Conservation (phyloP, 2,888 invertebrate genomes). For the Clostera curtula region DNA sequence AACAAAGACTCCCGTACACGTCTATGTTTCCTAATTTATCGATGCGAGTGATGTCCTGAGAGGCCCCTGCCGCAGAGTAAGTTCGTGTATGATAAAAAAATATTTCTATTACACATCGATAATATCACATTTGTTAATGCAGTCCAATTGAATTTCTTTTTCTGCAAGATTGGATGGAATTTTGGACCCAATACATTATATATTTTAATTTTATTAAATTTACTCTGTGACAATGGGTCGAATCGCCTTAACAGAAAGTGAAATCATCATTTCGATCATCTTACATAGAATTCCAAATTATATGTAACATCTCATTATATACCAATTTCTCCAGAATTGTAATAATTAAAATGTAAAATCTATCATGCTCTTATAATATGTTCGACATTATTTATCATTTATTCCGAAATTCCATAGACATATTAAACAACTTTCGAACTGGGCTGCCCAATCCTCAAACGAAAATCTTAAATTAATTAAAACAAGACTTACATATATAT, state of each 20-base stretch:
- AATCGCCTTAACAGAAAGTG: conserved; percentile 39
- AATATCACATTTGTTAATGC: conserved; percentile 56
- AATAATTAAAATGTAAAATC: conserved; percentile 40
- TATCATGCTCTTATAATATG: conserved; percentile 53
- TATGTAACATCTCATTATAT: conserved; percentile 57
- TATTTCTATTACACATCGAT: conserved; percentile 49
- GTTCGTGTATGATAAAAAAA: conserved; percentile 49
- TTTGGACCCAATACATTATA: conserved; percentile 68
- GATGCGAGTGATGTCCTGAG: conserved; percentile 35
- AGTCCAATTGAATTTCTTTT: conserved; percentile 57
- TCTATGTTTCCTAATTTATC: conserved; percentile 53
- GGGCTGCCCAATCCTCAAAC: conserved; percentile 37
- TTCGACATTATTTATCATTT: conserved; percentile 46
- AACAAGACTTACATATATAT: conserved; percentile 29
- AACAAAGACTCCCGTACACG: conserved; percentile 73
- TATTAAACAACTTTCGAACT: conserved; percentile 26
- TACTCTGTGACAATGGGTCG: conserved; percentile 58
- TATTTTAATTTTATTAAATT: conserved; percentile 44
- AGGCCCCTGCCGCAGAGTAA: conserved; percentile 58
- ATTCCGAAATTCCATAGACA: conserved; percentile 38
- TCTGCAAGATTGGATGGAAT: conserved; percentile 65
- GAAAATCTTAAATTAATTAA: conserved; percentile 29
- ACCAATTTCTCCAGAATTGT: conserved; percentile 51
- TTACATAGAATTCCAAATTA: conserved; percentile 55
- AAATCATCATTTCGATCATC: conserved; percentile 40